These are phyloP conservation scores for Oligia strigilis DNA, from an alignment of 2,888 invertebrate genomes.

Conservation along the genomic window DNA sequence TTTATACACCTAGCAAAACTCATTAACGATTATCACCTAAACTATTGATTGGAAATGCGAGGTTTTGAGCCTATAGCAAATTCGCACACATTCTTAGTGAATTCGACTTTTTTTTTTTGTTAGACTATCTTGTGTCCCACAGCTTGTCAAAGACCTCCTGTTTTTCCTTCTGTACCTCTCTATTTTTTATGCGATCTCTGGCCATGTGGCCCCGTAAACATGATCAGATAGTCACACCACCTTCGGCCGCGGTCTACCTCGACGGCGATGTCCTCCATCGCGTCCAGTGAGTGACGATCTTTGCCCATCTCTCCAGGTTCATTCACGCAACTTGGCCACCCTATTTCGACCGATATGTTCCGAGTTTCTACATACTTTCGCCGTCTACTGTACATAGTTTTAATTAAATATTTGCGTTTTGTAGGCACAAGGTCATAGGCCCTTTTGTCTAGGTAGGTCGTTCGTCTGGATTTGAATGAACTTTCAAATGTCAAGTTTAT, in stretches of 20 bases:
- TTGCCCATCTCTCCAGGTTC: neutral
- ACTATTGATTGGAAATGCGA: conserved; percentile 7
- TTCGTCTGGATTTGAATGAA: conserved; percentile 30
- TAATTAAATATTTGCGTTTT: conserved; percentile 54
- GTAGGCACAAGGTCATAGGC: conserved; percentile 25
- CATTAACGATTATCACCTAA: neutral
- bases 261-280: neutral
- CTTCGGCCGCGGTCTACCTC: neutral
- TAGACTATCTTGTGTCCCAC: neutral
- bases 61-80: neutral
- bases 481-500: conserved; percentile 2
- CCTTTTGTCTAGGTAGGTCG: conserved; percentile 41
- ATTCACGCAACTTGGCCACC: neutral
- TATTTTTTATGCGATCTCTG: neutral
- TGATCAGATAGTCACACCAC: neutral
- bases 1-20: conserved; percentile 25
- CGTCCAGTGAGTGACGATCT: neutral
- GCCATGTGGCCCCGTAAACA: neutral
- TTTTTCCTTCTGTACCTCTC: neutral
- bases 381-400: conserved; percentile 9
- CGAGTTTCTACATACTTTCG: neutral
- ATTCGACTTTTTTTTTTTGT: neutral
- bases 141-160: neutral
- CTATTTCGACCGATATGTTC: neutral
- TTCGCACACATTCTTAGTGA: neutral